phyloP scores from a whole-genome alignment of 2,888 invertebrate species.

The Heterodera filipjevi region DNA sequence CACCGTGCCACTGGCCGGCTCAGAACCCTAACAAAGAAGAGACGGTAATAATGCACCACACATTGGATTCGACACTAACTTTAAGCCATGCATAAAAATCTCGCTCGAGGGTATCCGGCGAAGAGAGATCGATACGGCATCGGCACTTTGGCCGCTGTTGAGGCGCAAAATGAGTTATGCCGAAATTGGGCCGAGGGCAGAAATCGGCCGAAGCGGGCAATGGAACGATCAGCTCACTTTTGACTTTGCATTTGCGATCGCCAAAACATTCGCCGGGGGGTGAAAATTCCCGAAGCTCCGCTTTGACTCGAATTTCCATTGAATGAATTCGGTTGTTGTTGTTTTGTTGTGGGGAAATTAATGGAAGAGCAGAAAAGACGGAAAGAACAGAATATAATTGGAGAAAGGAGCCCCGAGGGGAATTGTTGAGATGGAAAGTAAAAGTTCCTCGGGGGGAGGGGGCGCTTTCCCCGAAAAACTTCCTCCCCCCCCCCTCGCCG shows the following conservation, averaged over 20 bases:
- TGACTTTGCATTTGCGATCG: neutral
- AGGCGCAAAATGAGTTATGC: neutral
- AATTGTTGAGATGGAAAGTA: conserved; percentile 9
- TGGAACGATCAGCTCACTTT: neutral
- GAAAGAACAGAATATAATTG: conserved; percentile 3
- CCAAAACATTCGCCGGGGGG: neutral
- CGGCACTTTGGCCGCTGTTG: conserved; percentile 33
- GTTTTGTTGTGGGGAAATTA: neutral
- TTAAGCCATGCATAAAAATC: conserved; percentile 62
- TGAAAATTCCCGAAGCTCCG: neutral
- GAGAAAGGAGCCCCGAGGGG: conserved; percentile 12
- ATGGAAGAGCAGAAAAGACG: neutral
- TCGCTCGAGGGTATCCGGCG: conserved; percentile 55
- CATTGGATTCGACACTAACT: conserved; percentile 40
- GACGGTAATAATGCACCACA: neutral
- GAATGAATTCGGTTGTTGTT: neutral
- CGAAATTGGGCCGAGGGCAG: neutral
- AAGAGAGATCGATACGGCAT: conserved; percentile 56
- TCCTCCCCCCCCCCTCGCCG: neutral
- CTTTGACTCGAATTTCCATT: conserved; percentile 17
- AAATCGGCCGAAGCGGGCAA: neutral
- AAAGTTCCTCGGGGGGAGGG: neutral
- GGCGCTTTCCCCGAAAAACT: neutral
- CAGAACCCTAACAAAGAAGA: conserved; percentile 39
- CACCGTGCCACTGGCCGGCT: conserved; percentile 22